Conservation (phyloP, 2,888 invertebrate species). For the Trichacis sp. region DNA sequence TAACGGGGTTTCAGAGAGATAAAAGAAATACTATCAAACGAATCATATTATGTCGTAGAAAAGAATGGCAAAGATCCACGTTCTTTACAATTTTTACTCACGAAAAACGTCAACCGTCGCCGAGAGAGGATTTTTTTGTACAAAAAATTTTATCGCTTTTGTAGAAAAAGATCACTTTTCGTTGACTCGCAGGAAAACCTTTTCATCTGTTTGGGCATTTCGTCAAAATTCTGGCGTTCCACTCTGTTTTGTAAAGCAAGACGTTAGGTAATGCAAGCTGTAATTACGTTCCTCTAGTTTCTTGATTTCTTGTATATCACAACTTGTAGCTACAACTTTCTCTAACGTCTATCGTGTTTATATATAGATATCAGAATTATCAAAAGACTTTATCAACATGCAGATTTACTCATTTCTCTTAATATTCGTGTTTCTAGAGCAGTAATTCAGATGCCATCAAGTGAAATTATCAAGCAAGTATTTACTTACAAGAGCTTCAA, state of each 20-base stretch:
- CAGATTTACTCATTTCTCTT: neutral
- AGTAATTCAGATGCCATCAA: too few species aligned
- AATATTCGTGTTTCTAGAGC: too few species aligned
- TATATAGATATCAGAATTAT: neutral
- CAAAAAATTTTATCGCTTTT: too few species aligned
- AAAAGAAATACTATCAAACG: neutral
- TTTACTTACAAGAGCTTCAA: too few species aligned
- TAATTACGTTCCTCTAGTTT: conserved; percentile 5
- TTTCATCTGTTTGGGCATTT: neutral
- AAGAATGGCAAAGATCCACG: neutral
- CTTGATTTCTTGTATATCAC: conserved; percentile 4
- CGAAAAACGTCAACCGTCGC: neutral
- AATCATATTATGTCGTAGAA: neutral
- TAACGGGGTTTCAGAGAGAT: neutral
- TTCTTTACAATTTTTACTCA: neutral
- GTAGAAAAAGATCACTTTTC: too few species aligned
- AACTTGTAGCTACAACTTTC: conserved; percentile 7
- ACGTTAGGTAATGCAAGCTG: conserved; percentile 10
- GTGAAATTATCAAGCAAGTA: too few species aligned
- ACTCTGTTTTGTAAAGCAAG: neutral
- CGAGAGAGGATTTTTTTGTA: neutral
- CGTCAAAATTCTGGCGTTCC: neutral
- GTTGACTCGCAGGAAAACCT: too few species aligned
- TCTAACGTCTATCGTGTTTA: neutral
- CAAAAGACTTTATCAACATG: neutral